Conservation (phyloP, 2,888 invertebrate species). For the Linnaemya vulpina region DNA sequence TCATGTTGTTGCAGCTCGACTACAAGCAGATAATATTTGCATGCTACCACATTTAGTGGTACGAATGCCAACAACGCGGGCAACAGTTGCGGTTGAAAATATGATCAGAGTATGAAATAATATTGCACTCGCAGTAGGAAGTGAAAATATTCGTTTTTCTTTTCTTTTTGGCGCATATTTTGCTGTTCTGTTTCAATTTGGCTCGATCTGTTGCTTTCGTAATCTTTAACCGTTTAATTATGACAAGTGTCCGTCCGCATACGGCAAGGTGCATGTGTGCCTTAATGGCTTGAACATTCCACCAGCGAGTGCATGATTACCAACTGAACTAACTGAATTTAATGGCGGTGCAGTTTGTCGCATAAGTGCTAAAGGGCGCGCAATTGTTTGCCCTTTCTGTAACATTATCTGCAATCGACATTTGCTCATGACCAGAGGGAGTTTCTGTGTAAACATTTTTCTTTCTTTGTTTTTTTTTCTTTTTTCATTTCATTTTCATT, state of each 20-base stretch:
- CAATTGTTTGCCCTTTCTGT: constrained; percentile 70
- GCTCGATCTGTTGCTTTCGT: constrained; percentile 56
- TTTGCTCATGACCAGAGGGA: constrained; percentile 63
- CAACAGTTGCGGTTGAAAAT: constrained; percentile 51
- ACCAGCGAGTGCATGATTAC: not conserved
- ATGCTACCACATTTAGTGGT: constrained; percentile 55
- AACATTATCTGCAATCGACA: constrained; percentile 70
- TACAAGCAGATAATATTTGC: constrained; percentile 61
- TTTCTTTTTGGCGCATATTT: constrained; percentile 54
- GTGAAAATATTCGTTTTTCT: too few species aligned
- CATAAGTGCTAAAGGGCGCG: constrained; percentile 67
- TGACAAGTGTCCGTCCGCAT: constrained; percentile 65
- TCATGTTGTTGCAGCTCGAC: constrained; percentile 33
- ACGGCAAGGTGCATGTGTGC: constrained; percentile 68
- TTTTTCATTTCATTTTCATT: not conserved
- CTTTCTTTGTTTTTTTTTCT: too few species aligned
- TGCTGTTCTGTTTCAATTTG: constrained; percentile 17
- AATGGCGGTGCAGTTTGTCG: constrained; percentile 52
- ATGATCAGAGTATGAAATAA: constrained; percentile 60
- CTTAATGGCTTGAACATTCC: constrained; percentile 24
- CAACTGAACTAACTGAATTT: constrained; percentile 12
- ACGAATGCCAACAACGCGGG: not conserved
- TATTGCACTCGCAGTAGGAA: not conserved
- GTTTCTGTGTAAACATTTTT: constrained; percentile 58
- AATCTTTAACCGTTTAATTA: constrained; percentile 71